Evolutionary conservation across 1,140 invertebrate genomes (phyloP), one percentile per base, ranked within the genome.

Genomic region (Notospermus geniculatus): DNA sequence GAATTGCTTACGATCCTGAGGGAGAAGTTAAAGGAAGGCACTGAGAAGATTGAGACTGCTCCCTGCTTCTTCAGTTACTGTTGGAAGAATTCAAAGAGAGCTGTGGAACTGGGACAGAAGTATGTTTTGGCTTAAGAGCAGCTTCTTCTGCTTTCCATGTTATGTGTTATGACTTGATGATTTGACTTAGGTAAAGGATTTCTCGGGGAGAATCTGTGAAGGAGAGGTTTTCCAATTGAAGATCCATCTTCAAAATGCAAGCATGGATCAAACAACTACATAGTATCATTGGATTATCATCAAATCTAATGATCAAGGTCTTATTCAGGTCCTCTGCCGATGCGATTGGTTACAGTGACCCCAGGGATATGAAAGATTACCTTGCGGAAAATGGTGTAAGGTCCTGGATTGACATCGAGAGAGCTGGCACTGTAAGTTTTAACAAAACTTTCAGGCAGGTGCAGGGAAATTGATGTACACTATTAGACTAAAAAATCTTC

Each of bases 401-500:
- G 45, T 76, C 75, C 62, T 80, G 79, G 78, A 68, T 81, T 39
- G 79, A 81, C 69, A 68, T 77, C 15, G 76, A 77, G 56, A 70
- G 71, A 62, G 68, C 76, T 56, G 72, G 74, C 53, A 36, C 67
- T 66, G 77, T 77, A 71, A 62, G 59, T 59, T 30, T 5, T 53
- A 17, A 11, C 22, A n/a, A 23, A 15, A n/a, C 23, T 43, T n/a
- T n/a, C 39, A 13, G 19, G 39, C 11, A 19, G 39, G 11, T 13
- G 19, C 39, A 11, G 39, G 39, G n/a, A 50, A 50, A 4, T 23
- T 7, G 9, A 50, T 50, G 4, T 4, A n/a, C 9, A 50, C 46
- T 50, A n/a, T n/a, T 50, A 5, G 4, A 50, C n/a, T 5, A 50
- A 27, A 7, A 7, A n/a, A 5, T 27, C 25, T 19, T n/a, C 4